Percentiles rank a stretch among this genome's conserved stretches.
These are phyloP conservation scores for Odontomyia ornata DNA, from an alignment of 2,888 invertebrate genomes.

Conservation along the genomic window DNA sequence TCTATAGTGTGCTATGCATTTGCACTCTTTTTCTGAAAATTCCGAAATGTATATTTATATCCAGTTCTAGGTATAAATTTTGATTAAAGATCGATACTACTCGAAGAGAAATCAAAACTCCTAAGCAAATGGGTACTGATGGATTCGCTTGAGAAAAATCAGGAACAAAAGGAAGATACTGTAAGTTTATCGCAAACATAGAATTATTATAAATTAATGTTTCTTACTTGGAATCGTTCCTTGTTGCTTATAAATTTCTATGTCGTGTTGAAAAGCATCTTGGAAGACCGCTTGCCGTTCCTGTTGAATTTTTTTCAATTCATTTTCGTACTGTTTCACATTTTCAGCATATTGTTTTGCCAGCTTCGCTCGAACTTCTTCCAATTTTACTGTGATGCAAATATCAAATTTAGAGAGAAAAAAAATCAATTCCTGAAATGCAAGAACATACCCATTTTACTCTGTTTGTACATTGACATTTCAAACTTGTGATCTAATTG, in stretches of 20 bases:
- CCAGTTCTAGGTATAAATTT: slow-evolving; percentile 22
- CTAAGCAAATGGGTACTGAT: slow-evolving; percentile 23
- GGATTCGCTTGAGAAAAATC: slow-evolving; percentile 32
- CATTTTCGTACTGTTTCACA: slow-evolving; percentile 67
- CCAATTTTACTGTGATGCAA: slow-evolving; percentile 58
- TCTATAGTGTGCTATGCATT: slow-evolving; percentile 26
- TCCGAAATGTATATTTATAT: slow-evolving; percentile 16
- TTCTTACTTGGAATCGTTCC: slow-evolving; percentile 71
- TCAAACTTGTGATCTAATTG: slow-evolving; percentile 72
- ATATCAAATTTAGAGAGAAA: slow-evolving; percentile 10
- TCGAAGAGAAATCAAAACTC: neutral
- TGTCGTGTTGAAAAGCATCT: slow-evolving; percentile 74
- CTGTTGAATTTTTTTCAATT: slow-evolving; percentile 67
- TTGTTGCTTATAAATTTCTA: slow-evolving; percentile 71
- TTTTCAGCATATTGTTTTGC: slow-evolving; percentile 69
- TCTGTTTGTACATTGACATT: slow-evolving; percentile 71
- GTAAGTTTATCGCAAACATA: slow-evolving; percentile 1
- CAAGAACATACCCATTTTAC: slow-evolving; percentile 67
- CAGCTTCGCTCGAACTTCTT: slow-evolving; percentile 65
- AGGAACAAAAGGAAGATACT: slow-evolving; percentile 11
- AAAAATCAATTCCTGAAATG: slow-evolving; percentile 22
- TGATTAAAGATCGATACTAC: slow-evolving; percentile 6
- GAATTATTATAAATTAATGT: neutral
- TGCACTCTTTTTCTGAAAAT: slow-evolving; percentile 13
- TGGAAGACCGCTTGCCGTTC: slow-evolving; percentile 76